These are phyloP conservation scores for Cylindroiulus punctatus DNA, from an alignment of 2,888 invertebrate species.

Conservation along the genomic window DNA sequence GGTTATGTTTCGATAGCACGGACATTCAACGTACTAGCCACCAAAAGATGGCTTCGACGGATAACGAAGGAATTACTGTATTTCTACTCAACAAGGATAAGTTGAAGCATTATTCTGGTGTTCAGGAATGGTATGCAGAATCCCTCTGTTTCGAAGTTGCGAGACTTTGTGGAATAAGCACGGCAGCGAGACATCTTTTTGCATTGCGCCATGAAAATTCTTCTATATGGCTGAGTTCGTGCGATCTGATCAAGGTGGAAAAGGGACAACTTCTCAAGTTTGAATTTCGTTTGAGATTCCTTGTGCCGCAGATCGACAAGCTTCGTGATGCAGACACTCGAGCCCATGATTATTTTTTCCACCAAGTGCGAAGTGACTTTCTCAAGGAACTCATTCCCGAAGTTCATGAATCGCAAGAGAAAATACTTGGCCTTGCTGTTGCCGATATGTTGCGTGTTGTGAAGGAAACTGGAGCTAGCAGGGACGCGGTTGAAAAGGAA, in stretches of 20 bases:
- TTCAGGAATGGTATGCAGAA: conserved; percentile 69
- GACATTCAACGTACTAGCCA: background rate
- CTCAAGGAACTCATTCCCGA: conserved; percentile 82
- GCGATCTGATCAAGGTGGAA: conserved; percentile 69
- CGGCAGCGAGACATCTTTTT: conserved; percentile 81
- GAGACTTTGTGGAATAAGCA: conserved; percentile 77
- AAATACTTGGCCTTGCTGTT: conserved; percentile 84
- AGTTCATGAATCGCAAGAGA: conserved; percentile 78
- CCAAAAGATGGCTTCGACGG: background rate
- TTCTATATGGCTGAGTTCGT: conserved; percentile 77
- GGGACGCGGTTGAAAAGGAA: conserved; percentile 77
- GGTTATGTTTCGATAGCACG: background rate
- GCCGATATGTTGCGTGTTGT: conserved; percentile 87
- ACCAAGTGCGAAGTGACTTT: conserved; percentile 81
- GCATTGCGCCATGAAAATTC: conserved; percentile 75
- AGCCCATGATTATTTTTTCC: conserved; percentile 86
- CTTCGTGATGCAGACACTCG: conserved; percentile 76
- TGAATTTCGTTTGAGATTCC: conserved; percentile 83
- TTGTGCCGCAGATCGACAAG: conserved; percentile 74
- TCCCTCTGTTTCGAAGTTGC: conserved; percentile 78
- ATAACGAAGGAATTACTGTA: conserved; percentile 14
- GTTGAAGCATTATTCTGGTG: background rate
- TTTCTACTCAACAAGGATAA: background rate
- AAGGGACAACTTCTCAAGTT: conserved; percentile 68
- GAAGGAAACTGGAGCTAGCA: conserved; percentile 76